These are phyloP conservation scores for Melinaea menophilus DNA, from an alignment of 2,888 invertebrate species.

Conservation along the genomic window DNA sequence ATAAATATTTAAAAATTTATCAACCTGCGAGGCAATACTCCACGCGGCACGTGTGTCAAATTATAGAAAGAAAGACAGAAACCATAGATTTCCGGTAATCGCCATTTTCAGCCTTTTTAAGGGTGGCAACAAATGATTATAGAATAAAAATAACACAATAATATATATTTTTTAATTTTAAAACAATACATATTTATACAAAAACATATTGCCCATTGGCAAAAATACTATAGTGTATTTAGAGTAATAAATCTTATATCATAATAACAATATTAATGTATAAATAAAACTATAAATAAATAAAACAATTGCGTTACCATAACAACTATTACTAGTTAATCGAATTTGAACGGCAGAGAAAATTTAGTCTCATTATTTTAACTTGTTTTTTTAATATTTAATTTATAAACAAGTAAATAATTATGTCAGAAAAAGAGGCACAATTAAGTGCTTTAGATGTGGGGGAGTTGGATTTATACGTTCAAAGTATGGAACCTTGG, in stretches of 20 bases:
- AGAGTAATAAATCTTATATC: no score
- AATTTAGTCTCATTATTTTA: no score
- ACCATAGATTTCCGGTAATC: conserved; percentile 61
- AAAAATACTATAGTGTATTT: no score
- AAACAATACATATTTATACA: background rate
- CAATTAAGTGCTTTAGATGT: conserved; percentile 77
- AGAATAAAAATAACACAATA: background rate
- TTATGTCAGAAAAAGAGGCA: conserved; percentile 73
- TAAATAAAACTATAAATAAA: no score
- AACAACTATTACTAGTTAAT: conserved; percentile 34
- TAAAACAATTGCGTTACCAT: conserved; percentile 40
- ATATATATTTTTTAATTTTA: background rate
- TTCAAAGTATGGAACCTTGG: conserved; percentile 83
- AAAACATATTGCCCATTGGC: background rate
- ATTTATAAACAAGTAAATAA: conserved; percentile 17
- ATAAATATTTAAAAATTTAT: conserved; percentile 51
- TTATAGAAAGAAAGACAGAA: conserved; percentile 70
- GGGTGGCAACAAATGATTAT: conserved; percentile 43
- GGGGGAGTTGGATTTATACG: conserved; percentile 85
- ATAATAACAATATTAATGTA: no score
- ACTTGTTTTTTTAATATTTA: background rate
- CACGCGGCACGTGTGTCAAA: conserved; percentile 78
- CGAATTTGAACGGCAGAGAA: no score
- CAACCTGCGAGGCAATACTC: conserved; percentile 76
- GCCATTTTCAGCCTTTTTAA: conserved; percentile 56